A percentile compares a stretch with the other conserved stretches of the same genome.
Conservation (phyloP, 2,888 invertebrate genomes). For the Acleris laterana region DNA sequence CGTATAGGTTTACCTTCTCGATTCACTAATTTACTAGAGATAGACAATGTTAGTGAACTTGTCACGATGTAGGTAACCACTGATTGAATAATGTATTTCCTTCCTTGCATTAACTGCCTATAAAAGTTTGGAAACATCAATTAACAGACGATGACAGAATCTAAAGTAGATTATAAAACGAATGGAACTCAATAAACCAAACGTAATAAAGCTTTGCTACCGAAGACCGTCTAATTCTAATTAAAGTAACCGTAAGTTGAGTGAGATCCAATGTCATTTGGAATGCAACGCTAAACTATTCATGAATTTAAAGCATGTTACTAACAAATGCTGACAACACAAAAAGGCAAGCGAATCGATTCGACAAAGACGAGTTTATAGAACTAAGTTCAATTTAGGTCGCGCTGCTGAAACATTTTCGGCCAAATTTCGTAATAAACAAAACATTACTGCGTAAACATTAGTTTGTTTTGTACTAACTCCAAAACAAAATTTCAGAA, state of each 20-base stretch:
- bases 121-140: constrained; percentile 22
- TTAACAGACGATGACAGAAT: constrained; percentile 1
- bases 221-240: background rate
- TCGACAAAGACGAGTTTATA: constrained; percentile 27
- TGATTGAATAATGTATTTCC: constrained; percentile 35
- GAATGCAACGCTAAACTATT: background rate
- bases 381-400: constrained; percentile 64
- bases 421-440: constrained; percentile 81
- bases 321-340: constrained; percentile 5
- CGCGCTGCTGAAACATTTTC: constrained; percentile 77
- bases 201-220: background rate
- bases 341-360: constrained; percentile 8
- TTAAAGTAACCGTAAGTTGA: too few species aligned
- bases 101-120: constrained; percentile 26
- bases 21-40: constrained; percentile 2
- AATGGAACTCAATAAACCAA: background rate
- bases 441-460: constrained; percentile 45
- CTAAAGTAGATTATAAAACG: background rate
- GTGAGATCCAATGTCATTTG: background rate
- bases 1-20: constrained; percentile 6
- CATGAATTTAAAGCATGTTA: constrained; percentile 18
- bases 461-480: too few species aligned
- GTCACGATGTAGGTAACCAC: constrained; percentile 5
- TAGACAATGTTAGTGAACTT: constrained; percentile 18
- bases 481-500: too few species aligned